phyloP scores from a whole-genome alignment of 1,140 invertebrate species.

The Hylyphantes graminicola region DNA sequence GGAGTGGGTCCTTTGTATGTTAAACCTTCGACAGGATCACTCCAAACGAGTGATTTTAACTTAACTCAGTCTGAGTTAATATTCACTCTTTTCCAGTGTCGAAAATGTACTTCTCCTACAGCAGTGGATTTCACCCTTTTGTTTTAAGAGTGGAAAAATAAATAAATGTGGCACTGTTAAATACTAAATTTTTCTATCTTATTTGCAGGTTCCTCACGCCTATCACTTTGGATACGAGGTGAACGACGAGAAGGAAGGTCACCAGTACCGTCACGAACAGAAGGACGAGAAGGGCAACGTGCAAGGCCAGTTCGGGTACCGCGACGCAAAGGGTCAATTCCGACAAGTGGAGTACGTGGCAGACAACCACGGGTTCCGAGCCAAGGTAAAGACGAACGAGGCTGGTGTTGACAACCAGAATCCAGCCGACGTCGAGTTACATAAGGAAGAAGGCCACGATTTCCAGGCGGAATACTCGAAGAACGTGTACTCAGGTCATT shows the following conservation, averaged over 20 bases:
- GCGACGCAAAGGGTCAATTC: slow-evolving; percentile 58
- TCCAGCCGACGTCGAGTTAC: slow-evolving; percentile 59
- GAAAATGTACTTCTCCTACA: no score
- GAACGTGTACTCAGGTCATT: no score
- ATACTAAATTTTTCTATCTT: no score
- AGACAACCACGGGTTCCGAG: slow-evolving; percentile 59
- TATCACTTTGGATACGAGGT: slow-evolving; percentile 59
- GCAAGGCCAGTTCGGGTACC: slow-evolving; percentile 57
- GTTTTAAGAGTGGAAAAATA: no score
- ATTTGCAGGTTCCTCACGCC: slow-evolving; percentile 32
- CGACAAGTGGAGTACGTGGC: slow-evolving; percentile 62
- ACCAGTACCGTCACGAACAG: slow-evolving; percentile 54
- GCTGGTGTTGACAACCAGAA: slow-evolving; percentile 46
- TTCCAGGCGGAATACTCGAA: no score
- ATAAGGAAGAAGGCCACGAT: slow-evolving; percentile 1
- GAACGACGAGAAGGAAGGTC: slow-evolving; percentile 30
- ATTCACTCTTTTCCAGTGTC: no score
- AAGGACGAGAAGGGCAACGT: slow-evolving; percentile 50
- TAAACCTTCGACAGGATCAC: no score
- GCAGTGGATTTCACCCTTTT: no score
- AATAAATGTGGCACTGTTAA: no score
- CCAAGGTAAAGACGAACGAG: slow-evolving; percentile 59
- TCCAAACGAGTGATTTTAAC: no score
- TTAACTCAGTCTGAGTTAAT: no score
- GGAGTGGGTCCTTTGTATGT: no score